phyloP scores from a whole-genome alignment of 1,140 invertebrate species.

The Dreissena polymorpha region DNA sequence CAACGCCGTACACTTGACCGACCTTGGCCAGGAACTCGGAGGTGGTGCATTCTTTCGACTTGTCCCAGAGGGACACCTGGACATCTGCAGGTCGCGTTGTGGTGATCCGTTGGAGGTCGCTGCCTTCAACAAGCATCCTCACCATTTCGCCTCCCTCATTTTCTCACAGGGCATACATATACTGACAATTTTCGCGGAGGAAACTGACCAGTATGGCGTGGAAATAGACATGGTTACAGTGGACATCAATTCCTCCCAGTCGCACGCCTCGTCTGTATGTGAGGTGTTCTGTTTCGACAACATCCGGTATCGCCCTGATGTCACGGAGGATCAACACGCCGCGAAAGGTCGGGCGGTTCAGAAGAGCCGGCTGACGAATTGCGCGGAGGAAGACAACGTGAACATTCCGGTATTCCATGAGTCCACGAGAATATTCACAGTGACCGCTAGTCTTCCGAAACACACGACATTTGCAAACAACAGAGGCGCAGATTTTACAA shows the following conservation, averaged over 20 bases:
- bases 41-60: too few relatives aligned
- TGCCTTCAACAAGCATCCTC: too few relatives aligned
- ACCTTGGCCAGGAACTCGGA: too few relatives aligned
- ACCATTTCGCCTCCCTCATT: too few relatives aligned
- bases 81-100: too few relatives aligned
- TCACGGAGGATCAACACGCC: not conserved
- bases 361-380: slow-evolving; percentile 26
- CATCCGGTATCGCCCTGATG: slow-evolving; percentile 1
- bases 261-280: slow-evolving; percentile 2
- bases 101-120: too few relatives aligned
- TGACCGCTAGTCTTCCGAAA: slow-evolving; percentile 45
- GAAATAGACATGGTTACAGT: slow-evolving; percentile 44
- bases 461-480: slow-evolving; percentile 45
- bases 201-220: slow-evolving; percentile 38
- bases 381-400: slow-evolving; percentile 50
- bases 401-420: slow-evolving; percentile 49
- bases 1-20: too few relatives aligned
- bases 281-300: slow-evolving; percentile 41
- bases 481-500: slow-evolving; percentile 56
- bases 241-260: not conserved
- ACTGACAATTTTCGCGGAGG: not conserved
- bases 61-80: too few relatives aligned
- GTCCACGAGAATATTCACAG: not conserved
- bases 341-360: slow-evolving; percentile 6
- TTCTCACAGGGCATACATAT: slow-evolving; percentile 7